Conservation (phyloP, 2,113 vertebrate species). For the Pomatorhinus ruficollis region DNA sequence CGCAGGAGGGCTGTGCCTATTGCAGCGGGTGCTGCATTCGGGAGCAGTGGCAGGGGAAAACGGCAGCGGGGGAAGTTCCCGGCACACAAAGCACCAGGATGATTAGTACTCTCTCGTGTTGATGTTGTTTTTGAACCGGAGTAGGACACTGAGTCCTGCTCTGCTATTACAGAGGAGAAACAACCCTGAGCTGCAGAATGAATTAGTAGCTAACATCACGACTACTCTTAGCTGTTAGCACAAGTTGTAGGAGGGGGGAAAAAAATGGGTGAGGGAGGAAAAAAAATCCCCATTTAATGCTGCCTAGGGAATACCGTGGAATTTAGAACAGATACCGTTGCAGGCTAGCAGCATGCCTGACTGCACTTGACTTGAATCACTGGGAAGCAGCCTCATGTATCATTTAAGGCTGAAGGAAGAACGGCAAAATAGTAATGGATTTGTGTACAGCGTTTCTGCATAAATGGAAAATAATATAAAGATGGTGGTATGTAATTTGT, state of each 20-base stretch:
- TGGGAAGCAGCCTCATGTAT: conserved; percentile 64
- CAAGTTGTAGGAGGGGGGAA: conserved; percentile 48
- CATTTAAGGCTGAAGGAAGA: conserved; percentile 58
- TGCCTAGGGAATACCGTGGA: conserved; percentile 55
- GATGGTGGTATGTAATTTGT: conserved; percentile 68
- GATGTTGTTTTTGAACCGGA: conserved; percentile 18
- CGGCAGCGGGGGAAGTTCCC: conserved; percentile 59
- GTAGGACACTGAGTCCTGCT: background rate
- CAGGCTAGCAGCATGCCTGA: conserved; percentile 70
- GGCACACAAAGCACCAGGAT: background rate
- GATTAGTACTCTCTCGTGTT: background rate
- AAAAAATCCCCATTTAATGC: background rate
- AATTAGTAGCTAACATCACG: conserved; percentile 61
- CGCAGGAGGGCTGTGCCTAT: conserved; percentile 46
- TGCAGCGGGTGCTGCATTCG: conserved; percentile 61
- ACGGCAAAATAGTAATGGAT: conserved; percentile 41
- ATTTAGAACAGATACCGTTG: conserved; percentile 66
- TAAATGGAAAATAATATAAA: conserved; percentile 47
- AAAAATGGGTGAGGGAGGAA: background rate
- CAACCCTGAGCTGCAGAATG: conserved; percentile 58
- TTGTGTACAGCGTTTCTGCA: conserved; percentile 42
- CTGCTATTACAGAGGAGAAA: conserved; percentile 11
- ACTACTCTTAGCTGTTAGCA: conserved; percentile 58
- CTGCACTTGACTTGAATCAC: conserved; percentile 68
- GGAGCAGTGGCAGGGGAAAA: conserved; percentile 16